Conservation (phyloP, 1,140 invertebrate genomes). For the Mycetomoellerius zeteki region DNA sequence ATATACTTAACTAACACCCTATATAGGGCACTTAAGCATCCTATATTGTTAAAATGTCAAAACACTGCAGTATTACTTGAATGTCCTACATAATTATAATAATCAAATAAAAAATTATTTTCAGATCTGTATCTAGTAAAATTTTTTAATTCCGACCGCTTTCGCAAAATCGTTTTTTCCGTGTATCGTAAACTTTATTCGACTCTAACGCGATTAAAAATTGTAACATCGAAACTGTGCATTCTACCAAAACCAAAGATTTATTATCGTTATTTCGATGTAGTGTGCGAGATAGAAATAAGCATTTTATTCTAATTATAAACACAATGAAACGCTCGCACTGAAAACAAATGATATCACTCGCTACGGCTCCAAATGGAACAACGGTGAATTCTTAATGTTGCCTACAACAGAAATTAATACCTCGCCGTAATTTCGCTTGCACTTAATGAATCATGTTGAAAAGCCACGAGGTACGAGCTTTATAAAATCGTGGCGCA, state of each 20-base stretch:
- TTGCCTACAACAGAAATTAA: slow-evolving; percentile 58
- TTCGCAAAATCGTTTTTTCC: too few species aligned
- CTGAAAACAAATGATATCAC: slow-evolving; percentile 14
- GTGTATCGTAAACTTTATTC: neutral
- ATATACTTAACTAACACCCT: too few species aligned
- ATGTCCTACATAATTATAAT: too few species aligned
- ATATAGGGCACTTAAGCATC: too few species aligned
- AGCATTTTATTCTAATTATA: neutral
- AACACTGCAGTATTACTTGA: too few species aligned
- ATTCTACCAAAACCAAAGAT: neutral
- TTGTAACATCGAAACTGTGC: neutral
- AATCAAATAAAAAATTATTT: too few species aligned
- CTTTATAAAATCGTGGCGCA: slow-evolving; percentile 38
- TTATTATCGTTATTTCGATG: neutral
- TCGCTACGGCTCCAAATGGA: slow-evolving; percentile 2
- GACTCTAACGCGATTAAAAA: neutral
- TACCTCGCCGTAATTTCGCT: slow-evolving; percentile 47
- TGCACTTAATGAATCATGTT: slow-evolving; percentile 61
- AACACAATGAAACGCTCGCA: slow-evolving; percentile 8
- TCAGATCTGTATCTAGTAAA: too few species aligned
- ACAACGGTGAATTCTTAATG: slow-evolving; percentile 55
- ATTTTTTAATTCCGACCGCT: too few species aligned
- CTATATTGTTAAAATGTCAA: too few species aligned
- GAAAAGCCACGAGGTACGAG: slow-evolving; percentile 37
- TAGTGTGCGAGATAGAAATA: neutral